phyloP scores from a whole-genome alignment of 1,140 invertebrate species.

The Apolygus lucorum region DNA sequence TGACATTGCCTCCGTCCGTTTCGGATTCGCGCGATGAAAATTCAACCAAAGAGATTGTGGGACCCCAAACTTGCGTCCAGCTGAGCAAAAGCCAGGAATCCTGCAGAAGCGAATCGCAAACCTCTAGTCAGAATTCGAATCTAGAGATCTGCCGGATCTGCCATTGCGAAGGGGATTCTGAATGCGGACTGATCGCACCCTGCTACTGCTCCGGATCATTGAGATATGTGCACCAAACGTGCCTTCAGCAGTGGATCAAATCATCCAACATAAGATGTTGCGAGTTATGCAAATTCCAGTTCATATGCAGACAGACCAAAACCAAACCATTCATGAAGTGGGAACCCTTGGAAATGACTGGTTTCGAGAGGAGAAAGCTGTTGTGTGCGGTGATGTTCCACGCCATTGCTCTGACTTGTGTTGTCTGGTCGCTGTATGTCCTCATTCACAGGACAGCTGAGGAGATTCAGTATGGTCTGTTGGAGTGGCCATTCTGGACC shows the following conservation, averaged over 20 bases:
- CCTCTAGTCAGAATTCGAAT: conserved; percentile 50
- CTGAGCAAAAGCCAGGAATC: conserved; percentile 33
- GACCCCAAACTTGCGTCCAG: neutral
- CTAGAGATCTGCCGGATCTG: conserved; percentile 62
- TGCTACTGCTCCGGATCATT: conserved; percentile 86
- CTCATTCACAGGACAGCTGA: conserved; percentile 88
- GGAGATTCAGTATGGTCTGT: conserved; percentile 66
- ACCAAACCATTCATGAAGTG: conserved; percentile 93
- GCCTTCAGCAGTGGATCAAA: conserved; percentile 94
- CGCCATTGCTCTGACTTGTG: conserved; percentile 85
- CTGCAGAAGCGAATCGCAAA: conserved; percentile 53
- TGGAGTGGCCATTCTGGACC: conserved; percentile 96
- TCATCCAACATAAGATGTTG: conserved; percentile 87
- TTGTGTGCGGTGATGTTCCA: conserved; percentile 89
- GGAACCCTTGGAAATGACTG: conserved; percentile 88
- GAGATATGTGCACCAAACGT: conserved; percentile 87
- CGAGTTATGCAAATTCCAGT: conserved; percentile 94
- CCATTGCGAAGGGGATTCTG: conserved; percentile 77
- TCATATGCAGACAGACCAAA: conserved; percentile 93
- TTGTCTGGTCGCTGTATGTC: conserved; percentile 93
- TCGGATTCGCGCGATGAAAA: neutral
- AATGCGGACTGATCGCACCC: conserved; percentile 77
- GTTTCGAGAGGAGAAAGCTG: conserved; percentile 79
- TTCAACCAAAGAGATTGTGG: neutral
- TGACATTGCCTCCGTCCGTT: neutral